phyloP scores from a whole-genome alignment of 2,113 vertebrate species.

The Mobula hypostoma region DNA sequence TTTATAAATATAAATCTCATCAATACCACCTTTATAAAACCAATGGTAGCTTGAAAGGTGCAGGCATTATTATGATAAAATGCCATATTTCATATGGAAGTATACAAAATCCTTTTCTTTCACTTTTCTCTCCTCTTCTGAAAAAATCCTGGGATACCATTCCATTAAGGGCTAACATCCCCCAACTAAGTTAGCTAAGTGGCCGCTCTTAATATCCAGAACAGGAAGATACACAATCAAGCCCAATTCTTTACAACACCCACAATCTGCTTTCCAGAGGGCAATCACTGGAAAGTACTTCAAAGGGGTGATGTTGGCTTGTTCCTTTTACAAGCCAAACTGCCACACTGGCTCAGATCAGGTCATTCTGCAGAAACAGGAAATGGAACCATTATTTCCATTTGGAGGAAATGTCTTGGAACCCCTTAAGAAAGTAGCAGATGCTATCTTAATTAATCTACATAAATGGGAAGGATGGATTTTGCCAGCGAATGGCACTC shows the following conservation, averaged over 20 bases:
- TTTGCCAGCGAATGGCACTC: background rate
- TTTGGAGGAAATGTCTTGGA: background rate
- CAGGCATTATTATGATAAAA: background rate
- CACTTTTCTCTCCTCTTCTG: constrained; percentile 13
- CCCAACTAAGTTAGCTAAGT: background rate
- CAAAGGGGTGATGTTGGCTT: background rate
- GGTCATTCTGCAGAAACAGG: background rate
- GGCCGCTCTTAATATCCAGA: background rate
- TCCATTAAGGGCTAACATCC: background rate
- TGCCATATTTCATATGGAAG: constrained; percentile 16
- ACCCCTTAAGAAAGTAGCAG: background rate
- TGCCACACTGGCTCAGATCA: too few species aligned
- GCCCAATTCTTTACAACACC: background rate
- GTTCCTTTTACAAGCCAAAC: background rate
- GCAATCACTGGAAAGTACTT: background rate
- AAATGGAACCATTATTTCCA: background rate
- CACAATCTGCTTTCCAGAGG: background rate
- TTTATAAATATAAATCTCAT: constrained; percentile 15
- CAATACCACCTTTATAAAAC: background rate
- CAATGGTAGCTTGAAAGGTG: background rate
- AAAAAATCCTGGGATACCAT: constrained; percentile 8
- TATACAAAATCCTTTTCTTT: background rate
- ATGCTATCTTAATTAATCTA: background rate
- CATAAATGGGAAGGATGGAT: background rate
- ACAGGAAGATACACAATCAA: background rate